Conservation (phyloP, 2,113 vertebrate genomes). For the Australoheros scitulus region DNA sequence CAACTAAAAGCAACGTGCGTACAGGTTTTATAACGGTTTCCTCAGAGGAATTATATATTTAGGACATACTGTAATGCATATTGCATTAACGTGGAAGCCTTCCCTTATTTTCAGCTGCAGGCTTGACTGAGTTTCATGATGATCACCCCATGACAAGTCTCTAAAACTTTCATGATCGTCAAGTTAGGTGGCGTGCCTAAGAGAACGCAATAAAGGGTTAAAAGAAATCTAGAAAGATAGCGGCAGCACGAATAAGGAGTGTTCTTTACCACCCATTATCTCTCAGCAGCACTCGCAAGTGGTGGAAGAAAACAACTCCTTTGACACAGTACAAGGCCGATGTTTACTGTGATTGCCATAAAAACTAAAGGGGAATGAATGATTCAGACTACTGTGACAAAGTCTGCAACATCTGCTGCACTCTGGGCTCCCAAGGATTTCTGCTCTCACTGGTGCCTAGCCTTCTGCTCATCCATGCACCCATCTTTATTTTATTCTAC, state of each 20-base stretch:
- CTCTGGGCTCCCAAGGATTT: slow-evolving; percentile 25
- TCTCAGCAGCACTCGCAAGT: slow-evolving; percentile 16
- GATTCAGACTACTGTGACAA: slow-evolving; percentile 49
- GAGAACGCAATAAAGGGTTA: background rate
- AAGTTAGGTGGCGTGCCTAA: background rate
- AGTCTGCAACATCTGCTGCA: slow-evolving; percentile 29
- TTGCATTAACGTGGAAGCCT: slow-evolving; percentile 40
- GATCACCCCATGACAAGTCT: slow-evolving; percentile 7
- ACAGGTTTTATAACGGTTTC: slow-evolving; percentile 15
- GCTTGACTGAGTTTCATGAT: background rate
- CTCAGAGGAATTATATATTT: slow-evolving; percentile 42
- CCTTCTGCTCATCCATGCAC: slow-evolving; percentile 41
- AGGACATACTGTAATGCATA: slow-evolving; percentile 28
- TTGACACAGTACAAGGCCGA: slow-evolving; percentile 1
- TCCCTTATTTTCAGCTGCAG: slow-evolving; percentile 23
- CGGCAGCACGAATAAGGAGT: background rate
- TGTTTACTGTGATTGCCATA: slow-evolving; percentile 48
- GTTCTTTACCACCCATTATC: slow-evolving; percentile 29
- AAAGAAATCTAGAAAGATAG: background rate
- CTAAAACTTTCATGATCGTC: slow-evolving; percentile 43
- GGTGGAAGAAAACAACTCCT: slow-evolving; percentile 27
- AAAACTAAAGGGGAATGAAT: slow-evolving; percentile 54
- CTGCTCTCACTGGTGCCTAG: slow-evolving; percentile 4
- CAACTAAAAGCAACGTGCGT: background rate
- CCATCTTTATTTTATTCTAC: slow-evolving; percentile 37